phyloP scores from a whole-genome alignment of 2,113 vertebrate genomes.

The Urocynchramus pylzowi region DNA sequence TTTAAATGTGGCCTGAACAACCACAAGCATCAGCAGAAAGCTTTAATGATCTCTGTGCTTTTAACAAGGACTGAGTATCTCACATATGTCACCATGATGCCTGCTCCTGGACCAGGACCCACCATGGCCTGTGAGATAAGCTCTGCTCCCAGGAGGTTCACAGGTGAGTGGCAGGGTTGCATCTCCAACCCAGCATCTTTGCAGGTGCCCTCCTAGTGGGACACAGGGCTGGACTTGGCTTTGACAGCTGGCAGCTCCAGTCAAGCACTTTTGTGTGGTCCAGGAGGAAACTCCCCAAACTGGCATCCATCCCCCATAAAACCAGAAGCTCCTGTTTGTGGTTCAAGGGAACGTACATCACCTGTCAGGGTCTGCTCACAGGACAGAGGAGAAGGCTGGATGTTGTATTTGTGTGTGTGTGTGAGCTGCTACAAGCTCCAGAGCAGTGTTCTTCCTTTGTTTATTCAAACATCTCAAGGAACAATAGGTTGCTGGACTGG shows the following conservation, averaged over 20 bases:
- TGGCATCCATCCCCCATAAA: neutral
- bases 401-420: fast-evolving
- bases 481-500: neutral
- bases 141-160: neutral
- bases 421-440: neutral
- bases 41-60: neutral
- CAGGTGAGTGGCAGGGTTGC: neutral
- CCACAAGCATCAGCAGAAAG: neutral
- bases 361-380: neutral
- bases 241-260: neutral
- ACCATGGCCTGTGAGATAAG: fast-evolving
- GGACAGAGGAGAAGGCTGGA: neutral
- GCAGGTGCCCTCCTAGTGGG: neutral
- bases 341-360: neutral
- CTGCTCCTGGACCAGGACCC: neutral
- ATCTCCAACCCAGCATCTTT: neutral
- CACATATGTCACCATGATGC: fast-evolving
- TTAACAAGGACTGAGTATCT: neutral
- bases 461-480: neutral
- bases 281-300: neutral
- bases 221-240: neutral
- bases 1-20: neutral
- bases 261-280: neutral
- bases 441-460: neutral
- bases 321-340: neutral